A percentile compares a stretch with the other conserved stretches of the same genome.
Evolutionary conservation across 1,140 invertebrate species (phyloP).

Genomic region (Aradophagus sp.): DNA sequence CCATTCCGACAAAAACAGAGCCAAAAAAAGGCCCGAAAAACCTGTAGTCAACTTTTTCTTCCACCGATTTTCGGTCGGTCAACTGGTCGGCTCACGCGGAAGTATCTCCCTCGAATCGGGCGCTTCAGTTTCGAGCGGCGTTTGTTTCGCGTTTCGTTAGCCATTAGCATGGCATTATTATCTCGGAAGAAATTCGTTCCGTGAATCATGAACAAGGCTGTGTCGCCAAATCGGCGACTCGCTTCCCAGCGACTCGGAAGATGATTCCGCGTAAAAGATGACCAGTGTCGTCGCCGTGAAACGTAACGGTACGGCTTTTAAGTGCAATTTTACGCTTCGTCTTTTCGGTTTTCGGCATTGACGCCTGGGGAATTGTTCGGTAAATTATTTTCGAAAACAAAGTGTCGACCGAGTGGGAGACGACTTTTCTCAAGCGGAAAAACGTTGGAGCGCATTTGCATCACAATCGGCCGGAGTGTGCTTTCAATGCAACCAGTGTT

Average conservation of each 20-base stretch:
- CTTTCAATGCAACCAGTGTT: no score
- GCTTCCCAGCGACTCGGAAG: conserved; percentile 16
- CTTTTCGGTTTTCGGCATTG: conserved; percentile 25
- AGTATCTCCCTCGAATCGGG: conserved; percentile 13
- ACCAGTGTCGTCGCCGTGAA: conserved; percentile 24
- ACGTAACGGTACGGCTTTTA: conserved; percentile 30
- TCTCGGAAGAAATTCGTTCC: conserved; percentile 60
- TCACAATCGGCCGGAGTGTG: not conserved
- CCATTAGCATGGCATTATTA: conserved; percentile 58
- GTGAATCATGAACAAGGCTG: conserved; percentile 53
- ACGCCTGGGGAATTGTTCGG: conserved; percentile 16
- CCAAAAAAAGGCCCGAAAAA: no score
- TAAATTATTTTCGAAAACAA: conserved; percentile 13
- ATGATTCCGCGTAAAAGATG: conserved; percentile 24
- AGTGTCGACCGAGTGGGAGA: not conserved
- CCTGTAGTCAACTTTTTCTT: no score
- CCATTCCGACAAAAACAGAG: not conserved
- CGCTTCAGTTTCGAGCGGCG: conserved; percentile 57
- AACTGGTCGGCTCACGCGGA: conserved; percentile 19
- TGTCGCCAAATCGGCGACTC: conserved; percentile 58
- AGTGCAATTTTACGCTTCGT: conserved; percentile 29
- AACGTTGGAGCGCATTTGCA: conserved; percentile 5
- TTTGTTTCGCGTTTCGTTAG: conserved; percentile 46
- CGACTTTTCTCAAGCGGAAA: not conserved
- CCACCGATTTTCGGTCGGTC: conserved; percentile 5